phyloP scores from a whole-genome alignment of 2,888 invertebrate genomes.

The Unio pictorum region DNA sequence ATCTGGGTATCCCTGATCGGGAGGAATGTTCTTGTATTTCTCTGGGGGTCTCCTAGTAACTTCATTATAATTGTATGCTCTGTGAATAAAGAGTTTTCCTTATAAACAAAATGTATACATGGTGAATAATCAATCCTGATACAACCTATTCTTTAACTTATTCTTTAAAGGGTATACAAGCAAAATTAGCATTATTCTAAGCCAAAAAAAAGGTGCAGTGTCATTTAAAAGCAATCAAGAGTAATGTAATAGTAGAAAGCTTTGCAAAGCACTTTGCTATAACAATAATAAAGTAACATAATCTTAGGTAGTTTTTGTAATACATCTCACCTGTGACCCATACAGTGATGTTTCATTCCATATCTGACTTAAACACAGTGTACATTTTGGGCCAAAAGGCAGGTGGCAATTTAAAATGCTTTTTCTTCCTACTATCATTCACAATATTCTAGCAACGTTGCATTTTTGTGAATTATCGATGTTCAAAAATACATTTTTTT shows the following conservation, averaged over 20 bases:
- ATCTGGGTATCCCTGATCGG: conserved; percentile 12
- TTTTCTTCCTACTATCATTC: too few relatives aligned
- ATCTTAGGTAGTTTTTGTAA: too few relatives aligned
- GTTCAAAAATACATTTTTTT: too few relatives aligned
- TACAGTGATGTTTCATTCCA: too few relatives aligned
- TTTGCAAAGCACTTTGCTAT: too few relatives aligned
- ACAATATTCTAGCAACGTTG: too few relatives aligned
- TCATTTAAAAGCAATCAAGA: conserved; percentile 1
- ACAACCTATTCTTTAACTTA: not conserved
- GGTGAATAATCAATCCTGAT: not conserved
- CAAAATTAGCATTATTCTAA: not conserved
- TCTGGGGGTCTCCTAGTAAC: conserved; percentile 29
- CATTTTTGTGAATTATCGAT: too few relatives aligned
- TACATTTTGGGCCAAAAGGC: too few relatives aligned
- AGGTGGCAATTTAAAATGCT: too few relatives aligned
- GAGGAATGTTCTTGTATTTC: conserved; percentile 29
- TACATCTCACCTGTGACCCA: too few relatives aligned
- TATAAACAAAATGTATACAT: not conserved
- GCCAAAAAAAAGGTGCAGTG: not conserved
- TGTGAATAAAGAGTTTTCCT: conserved; percentile 17
- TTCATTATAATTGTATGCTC: conserved; percentile 41
- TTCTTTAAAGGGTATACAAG: not conserved
- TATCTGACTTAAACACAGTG: too few relatives aligned
- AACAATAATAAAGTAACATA: too few relatives aligned
- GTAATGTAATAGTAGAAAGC: not conserved